These are phyloP conservation scores for Oryctolagus cuniculus DNA, from an alignment of 2,113 vertebrate species.

Conservation along the genomic window DNA sequence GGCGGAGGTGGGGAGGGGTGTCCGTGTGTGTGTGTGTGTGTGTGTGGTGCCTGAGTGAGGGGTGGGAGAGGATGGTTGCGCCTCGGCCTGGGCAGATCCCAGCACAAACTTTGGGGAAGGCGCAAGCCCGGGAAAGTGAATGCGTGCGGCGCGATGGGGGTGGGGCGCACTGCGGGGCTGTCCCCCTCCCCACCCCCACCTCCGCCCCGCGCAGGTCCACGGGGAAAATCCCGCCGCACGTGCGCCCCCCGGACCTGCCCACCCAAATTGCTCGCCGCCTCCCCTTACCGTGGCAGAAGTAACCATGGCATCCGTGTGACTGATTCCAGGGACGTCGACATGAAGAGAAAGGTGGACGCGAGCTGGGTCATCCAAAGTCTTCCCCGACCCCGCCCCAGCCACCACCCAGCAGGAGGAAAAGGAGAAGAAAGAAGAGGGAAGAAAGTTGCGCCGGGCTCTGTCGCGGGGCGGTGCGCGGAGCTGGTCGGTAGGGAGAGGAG, in stretches of 20 bases:
- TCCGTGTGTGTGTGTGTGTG: neutral
- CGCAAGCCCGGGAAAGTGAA: slow-evolving; percentile 52
- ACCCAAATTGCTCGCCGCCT: slow-evolving; percentile 70
- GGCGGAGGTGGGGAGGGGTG: slow-evolving; percentile 32
- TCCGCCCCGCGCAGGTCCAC: neutral
- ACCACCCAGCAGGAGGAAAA: slow-evolving; percentile 60
- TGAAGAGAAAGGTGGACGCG: slow-evolving; percentile 94
- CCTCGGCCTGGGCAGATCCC: slow-evolving; percentile 9
- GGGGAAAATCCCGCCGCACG: neutral
- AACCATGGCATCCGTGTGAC: slow-evolving; percentile 98
- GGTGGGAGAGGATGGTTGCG: neutral
- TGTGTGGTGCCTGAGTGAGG: neutral
- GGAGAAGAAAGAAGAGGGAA: neutral
- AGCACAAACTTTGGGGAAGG: slow-evolving; percentile 73
- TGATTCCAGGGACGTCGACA: slow-evolving; percentile 97
- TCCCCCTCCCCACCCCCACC: too few species aligned
- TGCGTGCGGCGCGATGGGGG: neutral
- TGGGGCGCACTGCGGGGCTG: slow-evolving; percentile 29
- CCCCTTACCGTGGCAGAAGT: slow-evolving; percentile 97
- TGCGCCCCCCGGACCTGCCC: slow-evolving; percentile 57
- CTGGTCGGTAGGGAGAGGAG: slow-evolving; percentile 88
- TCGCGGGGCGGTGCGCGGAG: slow-evolving; percentile 85
- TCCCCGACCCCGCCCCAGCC: slow-evolving; percentile 79
- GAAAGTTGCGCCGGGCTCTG: slow-evolving; percentile 86
- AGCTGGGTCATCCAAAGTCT: slow-evolving; percentile 93